phyloP scores from a whole-genome alignment of 2,113 vertebrate genomes.

The Vicugna pacos region DNA sequence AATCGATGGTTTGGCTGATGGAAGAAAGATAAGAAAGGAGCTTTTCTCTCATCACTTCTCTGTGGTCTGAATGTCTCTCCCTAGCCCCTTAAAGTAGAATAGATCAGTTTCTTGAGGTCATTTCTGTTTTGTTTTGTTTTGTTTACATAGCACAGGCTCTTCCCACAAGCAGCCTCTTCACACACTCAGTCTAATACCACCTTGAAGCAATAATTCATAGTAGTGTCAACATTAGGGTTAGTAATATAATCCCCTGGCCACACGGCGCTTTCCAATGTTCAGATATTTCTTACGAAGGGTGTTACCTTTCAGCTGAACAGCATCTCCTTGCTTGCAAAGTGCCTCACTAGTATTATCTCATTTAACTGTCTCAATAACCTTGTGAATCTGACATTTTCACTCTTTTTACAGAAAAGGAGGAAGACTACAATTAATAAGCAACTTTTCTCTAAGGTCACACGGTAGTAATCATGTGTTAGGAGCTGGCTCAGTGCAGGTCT shows the following conservation, averaged over 20 bases:
- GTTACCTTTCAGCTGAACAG: not conserved
- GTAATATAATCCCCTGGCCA: not conserved
- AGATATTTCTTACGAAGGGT: not conserved
- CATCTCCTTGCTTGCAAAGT: not conserved
- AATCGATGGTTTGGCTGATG: not conserved
- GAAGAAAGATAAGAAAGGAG: not conserved
- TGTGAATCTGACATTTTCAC: not conserved
- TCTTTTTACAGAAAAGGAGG: conserved; percentile 30
- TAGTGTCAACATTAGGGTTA: not conserved
- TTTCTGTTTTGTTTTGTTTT: not conserved
- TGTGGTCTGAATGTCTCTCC: conserved; percentile 9
- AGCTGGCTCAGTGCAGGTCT: not conserved
- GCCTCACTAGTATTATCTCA: not conserved
- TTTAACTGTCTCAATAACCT: not conserved
- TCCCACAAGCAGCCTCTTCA: not conserved
- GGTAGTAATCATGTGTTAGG: not conserved
- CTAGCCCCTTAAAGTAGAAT: not conserved
- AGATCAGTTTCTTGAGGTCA: not conserved
- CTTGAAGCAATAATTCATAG: not conserved
- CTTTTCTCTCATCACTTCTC: not conserved
- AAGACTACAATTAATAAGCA: not conserved
- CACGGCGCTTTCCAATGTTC: not conserved
- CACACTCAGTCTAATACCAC: not conserved
- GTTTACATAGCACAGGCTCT: not conserved
- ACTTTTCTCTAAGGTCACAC: not conserved